A percentile compares a stretch with the other conserved stretches of the same genome.
These are phyloP conservation scores for Tapirus terrestris DNA, from an alignment of 2,113 vertebrate species.

Conservation along the genomic window DNA sequence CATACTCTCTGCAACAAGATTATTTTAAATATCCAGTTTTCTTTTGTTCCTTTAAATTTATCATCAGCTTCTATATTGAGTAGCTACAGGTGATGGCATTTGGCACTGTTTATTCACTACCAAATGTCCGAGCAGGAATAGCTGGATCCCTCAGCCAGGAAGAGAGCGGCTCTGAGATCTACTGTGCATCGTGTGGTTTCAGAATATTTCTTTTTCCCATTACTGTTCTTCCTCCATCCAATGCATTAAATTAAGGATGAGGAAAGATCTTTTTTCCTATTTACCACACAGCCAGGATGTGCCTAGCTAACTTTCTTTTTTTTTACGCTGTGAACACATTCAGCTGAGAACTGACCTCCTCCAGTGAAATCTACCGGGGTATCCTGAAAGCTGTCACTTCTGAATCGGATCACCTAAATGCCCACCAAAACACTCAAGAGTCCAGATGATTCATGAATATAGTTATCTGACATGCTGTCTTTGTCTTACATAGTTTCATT, in stretches of 20 bases:
- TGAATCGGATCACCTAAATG: conserved; percentile 41
- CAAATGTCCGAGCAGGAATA: neutral
- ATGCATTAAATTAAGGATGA: conserved; percentile 40
- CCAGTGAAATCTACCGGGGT: conserved; percentile 28
- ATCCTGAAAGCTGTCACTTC: conserved; percentile 50
- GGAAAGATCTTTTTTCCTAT: neutral
- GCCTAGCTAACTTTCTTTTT: conserved; percentile 11
- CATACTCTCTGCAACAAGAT: neutral
- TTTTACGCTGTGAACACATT: conserved; percentile 50
- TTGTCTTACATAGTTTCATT: conserved; percentile 45
- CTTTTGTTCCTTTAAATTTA: conserved; percentile 13
- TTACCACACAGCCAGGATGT: neutral
- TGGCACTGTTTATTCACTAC: neutral
- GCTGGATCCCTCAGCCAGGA: neutral
- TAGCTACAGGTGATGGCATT: neutral
- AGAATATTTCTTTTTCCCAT: conserved; percentile 36
- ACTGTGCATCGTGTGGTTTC: neutral
- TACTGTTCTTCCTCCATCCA: conserved; percentile 54
- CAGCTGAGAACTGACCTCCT: conserved; percentile 45
- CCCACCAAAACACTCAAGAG: neutral
- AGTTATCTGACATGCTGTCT: conserved; percentile 59
- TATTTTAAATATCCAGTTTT: conserved; percentile 38
- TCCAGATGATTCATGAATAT: conserved; percentile 64
- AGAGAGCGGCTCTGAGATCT: neutral
- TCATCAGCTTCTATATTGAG: neutral